phyloP scores from a whole-genome alignment of 2,797 vertebrate genomes.

The Schizopygopsis pylzovi region DNA sequence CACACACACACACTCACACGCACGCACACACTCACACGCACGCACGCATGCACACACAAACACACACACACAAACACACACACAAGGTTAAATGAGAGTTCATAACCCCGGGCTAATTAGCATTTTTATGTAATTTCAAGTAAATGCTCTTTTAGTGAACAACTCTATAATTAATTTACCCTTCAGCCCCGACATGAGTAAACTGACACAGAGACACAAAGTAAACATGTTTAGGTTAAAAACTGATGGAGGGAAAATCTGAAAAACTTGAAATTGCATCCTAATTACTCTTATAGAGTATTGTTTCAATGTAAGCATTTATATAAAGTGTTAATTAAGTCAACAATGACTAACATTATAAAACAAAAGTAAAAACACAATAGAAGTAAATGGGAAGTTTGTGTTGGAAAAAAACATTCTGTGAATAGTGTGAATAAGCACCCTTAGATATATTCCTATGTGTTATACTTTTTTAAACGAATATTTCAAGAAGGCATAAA shows the following conservation, averaged over 20 bases:
- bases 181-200: conserved; percentile 62
- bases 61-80: conserved; percentile 56
- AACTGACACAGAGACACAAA: conserved; percentile 16
- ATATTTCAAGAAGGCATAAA: background rate
- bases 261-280: background rate
- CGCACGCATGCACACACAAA: no score
- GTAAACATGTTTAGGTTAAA: conserved; percentile 36
- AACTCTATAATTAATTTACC: conserved; percentile 78
- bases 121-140: conserved; percentile 75
- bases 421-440: background rate
- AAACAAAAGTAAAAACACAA: background rate
- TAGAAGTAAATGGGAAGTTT: background rate
- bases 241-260: background rate
- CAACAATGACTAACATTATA: background rate
- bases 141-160: conserved; percentile 73
- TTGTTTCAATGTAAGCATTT: background rate
- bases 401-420: background rate
- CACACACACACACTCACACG: no score
- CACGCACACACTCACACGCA: no score
- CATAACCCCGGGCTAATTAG: conserved; percentile 84
- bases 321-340: background rate
- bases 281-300: background rate
- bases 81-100: conserved; percentile 87
- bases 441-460: background rate
- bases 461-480: no score